These are phyloP conservation scores for Rachycentron canadum DNA, from an alignment of 2,797 vertebrate species.

Conservation along the genomic window DNA sequence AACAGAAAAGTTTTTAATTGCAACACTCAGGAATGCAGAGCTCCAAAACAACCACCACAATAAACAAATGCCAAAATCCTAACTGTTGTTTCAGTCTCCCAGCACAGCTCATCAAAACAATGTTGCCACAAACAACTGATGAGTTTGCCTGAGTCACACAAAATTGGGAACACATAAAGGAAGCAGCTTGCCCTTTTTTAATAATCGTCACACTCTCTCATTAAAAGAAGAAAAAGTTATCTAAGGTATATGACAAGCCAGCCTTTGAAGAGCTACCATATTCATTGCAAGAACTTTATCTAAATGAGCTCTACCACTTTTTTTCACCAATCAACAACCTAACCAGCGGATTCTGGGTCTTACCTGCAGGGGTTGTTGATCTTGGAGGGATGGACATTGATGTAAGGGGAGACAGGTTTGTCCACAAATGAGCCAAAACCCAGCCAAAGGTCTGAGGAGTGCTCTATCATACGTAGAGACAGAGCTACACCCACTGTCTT, in stretches of 20 bases:
- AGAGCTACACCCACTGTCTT: slow-evolving; percentile 94
- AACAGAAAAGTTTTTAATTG: slow-evolving; percentile 10
- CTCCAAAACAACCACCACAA: slow-evolving; percentile 9
- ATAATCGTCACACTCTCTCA: background rate
- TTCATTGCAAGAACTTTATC: background rate
- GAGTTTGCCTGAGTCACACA: slow-evolving; percentile 33
- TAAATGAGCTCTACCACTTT: background rate
- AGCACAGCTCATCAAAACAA: slow-evolving; percentile 20
- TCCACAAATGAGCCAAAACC: slow-evolving; percentile 99
- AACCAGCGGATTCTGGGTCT: background rate
- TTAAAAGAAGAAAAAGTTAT: slow-evolving; percentile 5
- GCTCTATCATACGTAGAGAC: slow-evolving; percentile 92
- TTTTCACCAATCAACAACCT: background rate
- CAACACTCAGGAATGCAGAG: slow-evolving; percentile 21
- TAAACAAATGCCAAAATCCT: slow-evolving; percentile 12
- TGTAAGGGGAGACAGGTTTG: slow-evolving; percentile 98
- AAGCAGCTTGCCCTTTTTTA: slow-evolving; percentile 10
- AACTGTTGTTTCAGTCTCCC: slow-evolving; percentile 28
- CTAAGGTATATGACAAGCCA: background rate
- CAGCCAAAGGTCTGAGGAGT: slow-evolving; percentile 93
- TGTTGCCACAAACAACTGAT: slow-evolving; percentile 9
- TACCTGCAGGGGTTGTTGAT: slow-evolving; percentile 98
- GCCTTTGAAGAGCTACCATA: background rate
- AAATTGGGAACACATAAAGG: slow-evolving; percentile 8
- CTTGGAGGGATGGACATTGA: slow-evolving; percentile 95